These are phyloP conservation scores for Nixonia krombeini DNA, from an alignment of 1,140 invertebrate species.

Conservation along the genomic window DNA sequence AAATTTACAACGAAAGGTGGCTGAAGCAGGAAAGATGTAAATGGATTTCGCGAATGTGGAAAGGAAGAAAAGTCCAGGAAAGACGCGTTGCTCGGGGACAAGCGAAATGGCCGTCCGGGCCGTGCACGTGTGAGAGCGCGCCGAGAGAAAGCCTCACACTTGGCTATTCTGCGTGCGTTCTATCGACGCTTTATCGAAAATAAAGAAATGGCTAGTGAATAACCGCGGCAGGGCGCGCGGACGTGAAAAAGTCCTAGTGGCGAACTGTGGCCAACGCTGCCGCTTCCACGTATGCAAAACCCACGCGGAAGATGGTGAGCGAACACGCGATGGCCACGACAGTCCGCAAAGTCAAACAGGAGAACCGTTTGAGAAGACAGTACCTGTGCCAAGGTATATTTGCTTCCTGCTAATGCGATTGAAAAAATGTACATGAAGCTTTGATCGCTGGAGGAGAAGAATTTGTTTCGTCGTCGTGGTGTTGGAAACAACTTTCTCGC, in stretches of 20 bases:
- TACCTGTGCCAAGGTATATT: constrained; percentile 60
- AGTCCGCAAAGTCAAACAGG: constrained; percentile 68
- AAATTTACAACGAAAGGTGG: neutral
- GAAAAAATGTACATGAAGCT: neutral
- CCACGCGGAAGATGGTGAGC: constrained; percentile 60
- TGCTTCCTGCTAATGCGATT: too few relatives aligned
- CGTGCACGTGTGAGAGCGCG: neutral
- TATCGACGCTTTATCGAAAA: constrained; percentile 10
- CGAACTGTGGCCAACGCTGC: neutral
- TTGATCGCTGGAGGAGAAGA: neutral
- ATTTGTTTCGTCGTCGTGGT: too few relatives aligned
- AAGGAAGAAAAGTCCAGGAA: neutral
- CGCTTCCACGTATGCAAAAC: neutral
- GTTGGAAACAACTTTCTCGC: too few relatives aligned
- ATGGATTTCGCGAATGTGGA: constrained; percentile 11
- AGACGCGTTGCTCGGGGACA: neutral
- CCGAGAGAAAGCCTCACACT: neutral
- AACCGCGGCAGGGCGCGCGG: constrained; percentile 8
- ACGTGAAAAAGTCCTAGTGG: constrained; percentile 15
- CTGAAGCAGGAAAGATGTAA: constrained; percentile 8
- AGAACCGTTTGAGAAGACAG: constrained; percentile 63
- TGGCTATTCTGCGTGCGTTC: constrained; percentile 7
- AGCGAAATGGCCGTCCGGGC: neutral
- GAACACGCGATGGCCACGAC: constrained; percentile 67
- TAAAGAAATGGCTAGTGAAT: constrained; percentile 27